Conservation (phyloP, 1,140 invertebrate species). For the Aphis gossypii region DNA sequence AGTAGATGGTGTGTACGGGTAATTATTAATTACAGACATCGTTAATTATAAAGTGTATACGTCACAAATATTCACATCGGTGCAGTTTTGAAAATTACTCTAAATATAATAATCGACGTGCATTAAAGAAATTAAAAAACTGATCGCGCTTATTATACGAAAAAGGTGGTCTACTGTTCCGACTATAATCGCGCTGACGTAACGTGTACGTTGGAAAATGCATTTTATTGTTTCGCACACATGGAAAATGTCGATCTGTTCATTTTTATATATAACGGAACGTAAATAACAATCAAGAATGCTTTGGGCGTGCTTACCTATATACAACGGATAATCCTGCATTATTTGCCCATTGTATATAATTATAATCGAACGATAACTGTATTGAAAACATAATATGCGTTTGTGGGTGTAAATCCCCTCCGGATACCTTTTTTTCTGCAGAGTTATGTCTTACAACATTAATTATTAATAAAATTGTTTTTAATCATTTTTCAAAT, state of each 20-base stretch:
- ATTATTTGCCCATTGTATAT: not conserved
- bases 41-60: not conserved
- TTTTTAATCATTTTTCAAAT: not conserved
- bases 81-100: not conserved
- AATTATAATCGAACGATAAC: slow-evolving; percentile 9
- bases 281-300: not conserved
- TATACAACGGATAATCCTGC: not conserved
- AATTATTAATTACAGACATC: not conserved
- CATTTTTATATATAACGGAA: not conserved
- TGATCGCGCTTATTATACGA: not conserved
- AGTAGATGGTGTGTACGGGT: not conserved
- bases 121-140: not conserved
- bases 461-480: not conserved
- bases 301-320: not conserved
- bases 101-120: not conserved
- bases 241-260: not conserved
- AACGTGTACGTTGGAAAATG: not conserved
- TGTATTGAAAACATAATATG: not conserved
- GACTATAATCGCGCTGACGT: slow-evolving; percentile 14
- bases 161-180: not conserved
- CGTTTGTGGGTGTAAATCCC: not conserved
- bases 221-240: slow-evolving; percentile 9
- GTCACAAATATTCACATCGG: not conserved
- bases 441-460: not conserved
- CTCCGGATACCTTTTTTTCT: not conserved